Evolutionary conservation across 2,113 vertebrate genomes (phyloP), one percentile per base, ranked within the genome.

Genomic region (Poecilia latipinna): DNA sequence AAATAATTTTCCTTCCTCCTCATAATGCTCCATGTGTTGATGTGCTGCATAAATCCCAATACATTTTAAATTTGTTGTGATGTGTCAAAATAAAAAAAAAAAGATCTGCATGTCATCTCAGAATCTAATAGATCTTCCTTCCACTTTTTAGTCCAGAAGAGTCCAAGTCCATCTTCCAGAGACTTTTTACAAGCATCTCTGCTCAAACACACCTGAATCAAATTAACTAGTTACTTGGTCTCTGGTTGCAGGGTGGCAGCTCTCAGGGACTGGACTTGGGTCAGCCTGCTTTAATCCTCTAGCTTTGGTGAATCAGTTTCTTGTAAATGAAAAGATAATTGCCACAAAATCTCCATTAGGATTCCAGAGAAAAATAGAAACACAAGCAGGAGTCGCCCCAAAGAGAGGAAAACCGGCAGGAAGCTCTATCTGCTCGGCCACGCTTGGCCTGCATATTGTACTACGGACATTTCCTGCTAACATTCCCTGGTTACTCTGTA

Each of bases 391-490:
- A 87, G 77, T 89, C 79, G 83, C 60, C 31, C 24, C 19, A 12
- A 65, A 78, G 57, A 69, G 17, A 74, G 77, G 48, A 73, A 72
- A 78, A 80, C 70, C 63, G 78, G 65, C 84, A 90, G 91, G 91
- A 92, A 90, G 80, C 83, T 79, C 60, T 48, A 77, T 89, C 75
- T 71, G 83, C 70, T 77, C 35, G 31, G 68, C 84, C 33, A 8
- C 83, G 77, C 74, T 75, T 80, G 72, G 44, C 44, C 68, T 70
- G 72, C 79, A 86, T 86, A 89, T 90, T 90, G 85, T 90, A 72
- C 78, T 84, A 74, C 78, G 84, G 82, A 90, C 86, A 87, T 84
- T 91, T 93, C 91, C 92, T 92, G 90, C 77, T 68, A 80, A 84
- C 91, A 90, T 93, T 90, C 86, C 82, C 86, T 79, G 74, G 80